Conservation (phyloP, 2,888 invertebrate genomes). For the Apotomis betuletana region DNA sequence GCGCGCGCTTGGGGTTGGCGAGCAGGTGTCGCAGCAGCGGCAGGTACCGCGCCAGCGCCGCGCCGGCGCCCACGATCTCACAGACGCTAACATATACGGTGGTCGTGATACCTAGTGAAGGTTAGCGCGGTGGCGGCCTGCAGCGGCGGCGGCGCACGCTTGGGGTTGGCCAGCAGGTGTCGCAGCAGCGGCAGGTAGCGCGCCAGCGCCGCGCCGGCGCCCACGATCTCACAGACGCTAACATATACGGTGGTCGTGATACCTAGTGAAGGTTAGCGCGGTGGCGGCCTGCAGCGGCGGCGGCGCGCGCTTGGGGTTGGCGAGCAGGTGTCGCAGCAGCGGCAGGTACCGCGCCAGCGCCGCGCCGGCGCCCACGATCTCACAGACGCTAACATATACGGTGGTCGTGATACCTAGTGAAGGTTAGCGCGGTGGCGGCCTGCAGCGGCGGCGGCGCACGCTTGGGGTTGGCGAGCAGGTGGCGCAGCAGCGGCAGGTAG, state of each 20-base stretch:
- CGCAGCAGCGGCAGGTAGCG: conserved; percentile 82
- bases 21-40: conserved; percentile 83
- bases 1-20: neutral
- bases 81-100: no score
- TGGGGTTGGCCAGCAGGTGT: conserved; percentile 84
- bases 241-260: conserved; percentile 43
- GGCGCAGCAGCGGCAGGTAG: conserved; percentile 81
- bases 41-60: conserved; percentile 81
- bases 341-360: conserved; percentile 82
- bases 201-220: conserved; percentile 76
- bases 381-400: no score
- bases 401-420: conserved; percentile 69
- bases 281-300: no score
- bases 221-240: no score
- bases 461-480: conserved; percentile 85
- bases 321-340: conserved; percentile 81
- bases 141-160: conserved; percentile 73
- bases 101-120: conserved; percentile 72
- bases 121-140: conserved; percentile 90
- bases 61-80: conserved; percentile 65
- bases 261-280: conserved; percentile 67
- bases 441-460: conserved; percentile 81
- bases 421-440: conserved; percentile 88
- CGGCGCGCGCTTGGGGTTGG: no score
- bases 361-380: conserved; percentile 66